Evolutionary conservation across 2,113 vertebrate genomes (phyloP).

Genomic region (Pseudonaja textilis): DNA sequence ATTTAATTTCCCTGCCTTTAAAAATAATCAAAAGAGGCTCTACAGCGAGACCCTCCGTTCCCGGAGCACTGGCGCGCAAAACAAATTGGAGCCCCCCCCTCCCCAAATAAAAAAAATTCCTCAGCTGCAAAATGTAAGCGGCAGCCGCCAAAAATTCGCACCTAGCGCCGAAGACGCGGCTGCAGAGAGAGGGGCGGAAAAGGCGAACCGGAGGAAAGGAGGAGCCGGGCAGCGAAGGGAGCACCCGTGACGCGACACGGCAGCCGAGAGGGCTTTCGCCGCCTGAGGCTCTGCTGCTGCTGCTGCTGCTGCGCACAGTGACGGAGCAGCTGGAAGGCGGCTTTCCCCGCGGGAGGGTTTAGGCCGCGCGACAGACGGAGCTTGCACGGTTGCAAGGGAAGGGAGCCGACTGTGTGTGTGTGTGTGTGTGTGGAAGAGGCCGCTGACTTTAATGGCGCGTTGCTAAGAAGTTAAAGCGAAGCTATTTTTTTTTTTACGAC

Average conservation of each 20-base stretch:
- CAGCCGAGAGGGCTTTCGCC: background rate
- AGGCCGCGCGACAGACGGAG: background rate
- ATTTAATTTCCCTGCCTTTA: background rate
- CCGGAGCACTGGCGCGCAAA: background rate
- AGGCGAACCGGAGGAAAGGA: background rate
- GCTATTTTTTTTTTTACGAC: background rate
- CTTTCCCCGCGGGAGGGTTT: background rate
- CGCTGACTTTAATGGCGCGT: background rate
- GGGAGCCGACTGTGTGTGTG: background rate
- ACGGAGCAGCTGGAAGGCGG: background rate
- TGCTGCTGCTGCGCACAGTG: background rate
- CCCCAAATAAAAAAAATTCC: background rate
- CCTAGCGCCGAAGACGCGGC: background rate
- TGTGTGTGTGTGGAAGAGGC: background rate
- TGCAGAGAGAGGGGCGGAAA: background rate
- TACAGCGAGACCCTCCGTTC: background rate
- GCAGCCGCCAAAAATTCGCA: too few species aligned
- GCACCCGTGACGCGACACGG: background rate
- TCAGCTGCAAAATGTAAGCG: background rate
- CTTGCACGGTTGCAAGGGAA: background rate
- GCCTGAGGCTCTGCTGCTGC: background rate
- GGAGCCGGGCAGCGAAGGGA: background rate
- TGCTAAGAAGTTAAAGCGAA: background rate
- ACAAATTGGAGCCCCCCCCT: background rate
- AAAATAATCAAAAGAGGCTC: background rate